Conservation (phyloP, 2,888 invertebrate genomes). For the Hypomecis atomaria region DNA sequence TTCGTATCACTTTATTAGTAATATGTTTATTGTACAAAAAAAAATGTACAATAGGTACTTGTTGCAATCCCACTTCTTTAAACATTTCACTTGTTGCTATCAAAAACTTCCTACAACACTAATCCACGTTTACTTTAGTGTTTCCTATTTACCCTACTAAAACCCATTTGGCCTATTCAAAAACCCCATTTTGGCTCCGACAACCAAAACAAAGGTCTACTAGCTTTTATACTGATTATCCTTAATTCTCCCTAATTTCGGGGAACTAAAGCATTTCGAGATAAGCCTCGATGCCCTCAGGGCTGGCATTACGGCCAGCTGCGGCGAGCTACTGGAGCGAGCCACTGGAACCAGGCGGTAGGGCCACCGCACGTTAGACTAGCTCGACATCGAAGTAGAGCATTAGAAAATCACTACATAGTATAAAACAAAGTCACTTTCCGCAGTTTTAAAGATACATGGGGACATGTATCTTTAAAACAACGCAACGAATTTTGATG, state of each 20-base stretch:
- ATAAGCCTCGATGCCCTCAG: slow-evolving; percentile 21
- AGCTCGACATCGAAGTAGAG: too few relatives aligned
- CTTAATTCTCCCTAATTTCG: slow-evolving; percentile 24
- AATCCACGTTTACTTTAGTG: background rate
- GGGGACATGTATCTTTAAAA: too few relatives aligned
- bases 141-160: slow-evolving; percentile 1
- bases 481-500: too few relatives aligned
- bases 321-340: slow-evolving; percentile 27
- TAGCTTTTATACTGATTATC: slow-evolving; percentile 22
- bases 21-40: too few relatives aligned
- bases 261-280: slow-evolving; percentile 25
- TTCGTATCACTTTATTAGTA: too few relatives aligned
- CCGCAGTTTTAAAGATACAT: too few relatives aligned
- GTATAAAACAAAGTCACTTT: too few relatives aligned
- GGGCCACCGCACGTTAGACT: background rate
- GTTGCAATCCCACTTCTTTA: background rate
- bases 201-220: slow-evolving; percentile 23
- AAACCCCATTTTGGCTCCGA: slow-evolving; percentile 5
- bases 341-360: slow-evolving; percentile 17
- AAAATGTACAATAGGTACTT: too few relatives aligned
- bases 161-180: background rate
- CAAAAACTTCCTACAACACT: background rate
- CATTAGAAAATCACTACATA: too few relatives aligned
- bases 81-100: background rate
- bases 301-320: slow-evolving; percentile 31